These are phyloP conservation scores for Trachops cirrhosus DNA, from an alignment of 2,797 vertebrate species.

Conservation along the genomic window DNA sequence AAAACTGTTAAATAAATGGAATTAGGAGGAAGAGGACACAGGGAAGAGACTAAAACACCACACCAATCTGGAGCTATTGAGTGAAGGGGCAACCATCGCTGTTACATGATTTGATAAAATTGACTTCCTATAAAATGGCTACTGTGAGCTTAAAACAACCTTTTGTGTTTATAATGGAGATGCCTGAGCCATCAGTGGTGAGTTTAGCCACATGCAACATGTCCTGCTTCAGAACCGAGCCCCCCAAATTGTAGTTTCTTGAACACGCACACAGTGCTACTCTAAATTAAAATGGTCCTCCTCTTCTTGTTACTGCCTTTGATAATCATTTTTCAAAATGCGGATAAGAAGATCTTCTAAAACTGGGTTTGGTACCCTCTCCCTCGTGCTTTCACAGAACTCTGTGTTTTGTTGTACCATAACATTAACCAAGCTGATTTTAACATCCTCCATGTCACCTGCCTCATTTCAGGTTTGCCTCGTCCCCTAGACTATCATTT, in stretches of 20 bases:
- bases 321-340: background rate
- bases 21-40: background rate
- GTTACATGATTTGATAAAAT: background rate
- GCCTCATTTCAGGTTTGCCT: background rate
- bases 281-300: background rate
- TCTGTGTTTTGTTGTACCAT: background rate
- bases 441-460: background rate
- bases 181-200: background rate
- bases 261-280: background rate
- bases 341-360: background rate
- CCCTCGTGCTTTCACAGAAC: too few relatives aligned
- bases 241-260: background rate
- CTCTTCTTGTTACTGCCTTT: background rate
- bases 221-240: background rate
- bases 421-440: background rate
- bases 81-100: background rate
- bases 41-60: background rate
- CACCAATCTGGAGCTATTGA: background rate
- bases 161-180: background rate
- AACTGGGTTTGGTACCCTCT: background rate
- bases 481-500: background rate
- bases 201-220: background rate
- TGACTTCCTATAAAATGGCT: background rate
- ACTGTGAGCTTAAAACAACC: background rate
- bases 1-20: background rate